Percentiles rank a stretch among this genome's conserved stretches.
phyloP scores from a whole-genome alignment of 53 echinoderm and acorn worm species.

The Apostichopus leukothele region DNA sequence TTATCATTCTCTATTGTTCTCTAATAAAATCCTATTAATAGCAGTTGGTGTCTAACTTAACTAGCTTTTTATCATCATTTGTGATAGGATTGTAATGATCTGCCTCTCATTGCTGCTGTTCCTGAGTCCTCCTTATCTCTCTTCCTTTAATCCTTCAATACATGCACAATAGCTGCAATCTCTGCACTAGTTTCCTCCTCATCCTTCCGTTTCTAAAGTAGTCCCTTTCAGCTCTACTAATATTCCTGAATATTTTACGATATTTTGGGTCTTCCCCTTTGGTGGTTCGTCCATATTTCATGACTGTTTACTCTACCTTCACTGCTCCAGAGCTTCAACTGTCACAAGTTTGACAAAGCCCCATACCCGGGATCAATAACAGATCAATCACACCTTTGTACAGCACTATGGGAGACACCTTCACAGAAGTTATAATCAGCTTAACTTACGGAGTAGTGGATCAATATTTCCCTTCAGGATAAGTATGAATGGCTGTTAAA shows the following conservation, averaged over 20 bases:
- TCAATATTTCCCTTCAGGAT: slow-evolving; percentile 37
- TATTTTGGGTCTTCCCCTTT: slow-evolving; percentile 71
- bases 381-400: slow-evolving; percentile 63
- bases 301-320: slow-evolving; percentile 82
- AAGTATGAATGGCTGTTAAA: slow-evolving; percentile 35
- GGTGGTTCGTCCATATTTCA: slow-evolving; percentile 65
- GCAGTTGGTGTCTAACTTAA: not conserved
- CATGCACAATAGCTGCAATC: slow-evolving; percentile 34
- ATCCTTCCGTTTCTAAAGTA: slow-evolving; percentile 27
- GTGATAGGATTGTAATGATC: not conserved
- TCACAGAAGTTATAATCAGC: slow-evolving; percentile 40
- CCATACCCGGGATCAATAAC: slow-evolving; percentile 69
- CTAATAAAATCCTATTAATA: too few relatives aligned
- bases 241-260: slow-evolving; percentile 77
- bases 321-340: slow-evolving; percentile 74
- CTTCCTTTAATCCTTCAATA: not conserved
- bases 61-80: slow-evolving; percentile 2
- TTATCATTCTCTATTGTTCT: not conserved
- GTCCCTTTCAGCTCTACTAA: slow-evolving; percentile 31
- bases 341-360: slow-evolving; percentile 61
- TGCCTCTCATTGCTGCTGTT: not conserved
- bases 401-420: slow-evolving; percentile 11
- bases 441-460: slow-evolving; percentile 15
- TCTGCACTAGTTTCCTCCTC: slow-evolving; percentile 27
- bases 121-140: too few relatives aligned